phyloP scores from a whole-genome alignment of 2,888 invertebrate species.

The Netelia inedita region DNA sequence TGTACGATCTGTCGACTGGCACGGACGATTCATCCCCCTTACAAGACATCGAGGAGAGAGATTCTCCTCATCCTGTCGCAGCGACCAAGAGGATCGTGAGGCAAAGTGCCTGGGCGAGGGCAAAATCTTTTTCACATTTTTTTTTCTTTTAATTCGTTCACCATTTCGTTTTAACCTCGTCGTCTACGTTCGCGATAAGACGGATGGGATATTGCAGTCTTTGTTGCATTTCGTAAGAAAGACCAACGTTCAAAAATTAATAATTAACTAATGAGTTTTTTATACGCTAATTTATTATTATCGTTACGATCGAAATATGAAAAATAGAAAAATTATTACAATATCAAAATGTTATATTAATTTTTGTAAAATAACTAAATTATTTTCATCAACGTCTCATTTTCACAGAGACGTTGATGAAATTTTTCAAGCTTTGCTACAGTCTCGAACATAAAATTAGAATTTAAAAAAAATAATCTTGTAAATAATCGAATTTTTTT shows the following conservation, averaged over 20 bases:
- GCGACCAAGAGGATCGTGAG: conserved; percentile 32
- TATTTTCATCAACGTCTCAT: no score
- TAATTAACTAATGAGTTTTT: no score
- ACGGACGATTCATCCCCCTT: conserved; percentile 65
- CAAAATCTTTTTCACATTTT: not conserved
- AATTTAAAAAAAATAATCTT: no score
- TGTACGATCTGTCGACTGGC: conserved; percentile 70
- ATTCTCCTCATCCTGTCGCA: conserved; percentile 41
- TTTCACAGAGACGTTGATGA: no score
- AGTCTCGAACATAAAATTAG: no score
- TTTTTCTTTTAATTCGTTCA: conserved; percentile 12
- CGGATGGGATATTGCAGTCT: not conserved
- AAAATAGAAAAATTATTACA: no score
- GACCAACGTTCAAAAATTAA: not conserved
- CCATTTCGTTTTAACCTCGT: not conserved
- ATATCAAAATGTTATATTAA: no score
- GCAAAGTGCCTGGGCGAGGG: conserved; percentile 57
- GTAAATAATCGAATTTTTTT: no score
- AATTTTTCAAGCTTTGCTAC: no score
- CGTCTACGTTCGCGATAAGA: not conserved
- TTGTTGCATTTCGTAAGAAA: not conserved
- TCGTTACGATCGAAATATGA: no score
- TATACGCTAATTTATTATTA: no score
- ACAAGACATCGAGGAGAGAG: conserved; percentile 50
- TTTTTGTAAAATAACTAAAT: no score